phyloP scores from a whole-genome alignment of 2,888 invertebrate genomes.

The Brenthis ino region DNA sequence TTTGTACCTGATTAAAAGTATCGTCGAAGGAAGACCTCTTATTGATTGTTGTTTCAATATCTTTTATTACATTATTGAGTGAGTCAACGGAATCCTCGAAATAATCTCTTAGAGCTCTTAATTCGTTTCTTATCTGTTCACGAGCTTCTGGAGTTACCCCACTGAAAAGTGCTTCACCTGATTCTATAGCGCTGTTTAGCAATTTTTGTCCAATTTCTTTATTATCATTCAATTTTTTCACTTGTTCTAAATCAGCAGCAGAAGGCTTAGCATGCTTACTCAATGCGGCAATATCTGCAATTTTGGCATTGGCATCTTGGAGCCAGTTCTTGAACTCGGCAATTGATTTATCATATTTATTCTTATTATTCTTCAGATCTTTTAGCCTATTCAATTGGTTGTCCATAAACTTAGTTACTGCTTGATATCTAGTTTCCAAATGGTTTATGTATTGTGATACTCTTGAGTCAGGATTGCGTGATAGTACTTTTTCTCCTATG shows the following conservation, averaged over 20 bases:
- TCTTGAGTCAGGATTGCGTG: conserved; percentile 91
- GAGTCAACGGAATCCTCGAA: conserved; percentile 93
- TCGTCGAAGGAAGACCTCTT: conserved; percentile 97
- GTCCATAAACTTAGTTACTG: conserved; percentile 86
- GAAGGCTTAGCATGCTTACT: conserved; percentile 90
- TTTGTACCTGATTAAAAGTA: conserved; percentile 92
- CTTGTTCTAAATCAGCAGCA: conserved; percentile 88
- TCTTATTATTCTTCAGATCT: conserved; percentile 87
- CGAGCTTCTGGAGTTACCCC: conserved; percentile 93
- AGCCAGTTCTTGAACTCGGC: conserved; percentile 91
- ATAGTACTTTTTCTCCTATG: conserved; percentile 87
- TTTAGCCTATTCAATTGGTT: conserved; percentile 87
- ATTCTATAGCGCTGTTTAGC: conserved; percentile 90
- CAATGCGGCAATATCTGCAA: conserved; percentile 87
- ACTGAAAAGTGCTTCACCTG: conserved; percentile 93
- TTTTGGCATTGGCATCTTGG: conserved; percentile 87
- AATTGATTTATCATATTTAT: conserved; percentile 85
- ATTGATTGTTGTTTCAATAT: conserved; percentile 93
- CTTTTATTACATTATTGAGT: conserved; percentile 91
- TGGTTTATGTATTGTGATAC: conserved; percentile 91
- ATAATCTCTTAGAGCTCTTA: conserved; percentile 89
- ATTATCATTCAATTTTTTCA: conserved; percentile 87
- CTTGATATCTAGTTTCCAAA: conserved; percentile 88
- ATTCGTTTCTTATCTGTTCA: conserved; percentile 91
- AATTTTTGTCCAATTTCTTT: conserved; percentile 91